Percentiles rank a stretch among this genome's conserved stretches.
Evolutionary conservation across 2,888 invertebrate genomes (phyloP).

Genomic region (Dilophus febrilis): DNA sequence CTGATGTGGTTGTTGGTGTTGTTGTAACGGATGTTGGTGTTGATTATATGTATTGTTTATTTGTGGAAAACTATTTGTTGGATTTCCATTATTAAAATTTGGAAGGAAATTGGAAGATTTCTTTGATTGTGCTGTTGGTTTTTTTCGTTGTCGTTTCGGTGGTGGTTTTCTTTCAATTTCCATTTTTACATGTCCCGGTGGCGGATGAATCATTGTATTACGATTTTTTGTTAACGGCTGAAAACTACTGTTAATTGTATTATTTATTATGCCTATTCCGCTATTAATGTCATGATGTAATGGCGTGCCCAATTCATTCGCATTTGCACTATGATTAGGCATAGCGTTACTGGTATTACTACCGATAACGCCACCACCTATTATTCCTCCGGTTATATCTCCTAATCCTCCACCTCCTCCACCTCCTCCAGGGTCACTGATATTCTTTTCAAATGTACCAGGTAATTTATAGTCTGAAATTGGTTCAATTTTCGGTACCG

Average conservation of each 20-base stretch:
- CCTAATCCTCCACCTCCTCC: too few relatives aligned
- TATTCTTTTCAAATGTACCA: constrained; percentile 19
- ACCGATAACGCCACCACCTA: constrained; percentile 9
- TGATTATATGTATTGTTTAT: neutral
- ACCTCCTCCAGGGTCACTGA: constrained; percentile 27
- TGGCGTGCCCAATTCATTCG: too few relatives aligned
- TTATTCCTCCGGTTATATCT: too few relatives aligned
- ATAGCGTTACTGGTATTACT: neutral
- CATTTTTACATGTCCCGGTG: neutral
- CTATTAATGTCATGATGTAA: constrained; percentile 11
- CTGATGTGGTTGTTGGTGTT: neutral
- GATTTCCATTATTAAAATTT: neutral
- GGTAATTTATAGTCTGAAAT: too few relatives aligned
- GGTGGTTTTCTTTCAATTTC: constrained; percentile 3
- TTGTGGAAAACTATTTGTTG: too few relatives aligned
- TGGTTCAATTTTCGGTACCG: neutral
- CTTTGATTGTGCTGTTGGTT: constrained; percentile 3
- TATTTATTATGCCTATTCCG: constrained; percentile 12
- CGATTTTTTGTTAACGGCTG: constrained; percentile 9
- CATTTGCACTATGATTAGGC: neutral
- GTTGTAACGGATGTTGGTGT: neutral
- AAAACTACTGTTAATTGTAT: constrained; percentile 15
- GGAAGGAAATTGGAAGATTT: constrained; percentile 5
- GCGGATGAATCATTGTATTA: too few relatives aligned
- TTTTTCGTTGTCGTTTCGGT: constrained; percentile 6